Conservation (phyloP, 2,113 vertebrate species). For the Myotis lucifugus region DNA sequence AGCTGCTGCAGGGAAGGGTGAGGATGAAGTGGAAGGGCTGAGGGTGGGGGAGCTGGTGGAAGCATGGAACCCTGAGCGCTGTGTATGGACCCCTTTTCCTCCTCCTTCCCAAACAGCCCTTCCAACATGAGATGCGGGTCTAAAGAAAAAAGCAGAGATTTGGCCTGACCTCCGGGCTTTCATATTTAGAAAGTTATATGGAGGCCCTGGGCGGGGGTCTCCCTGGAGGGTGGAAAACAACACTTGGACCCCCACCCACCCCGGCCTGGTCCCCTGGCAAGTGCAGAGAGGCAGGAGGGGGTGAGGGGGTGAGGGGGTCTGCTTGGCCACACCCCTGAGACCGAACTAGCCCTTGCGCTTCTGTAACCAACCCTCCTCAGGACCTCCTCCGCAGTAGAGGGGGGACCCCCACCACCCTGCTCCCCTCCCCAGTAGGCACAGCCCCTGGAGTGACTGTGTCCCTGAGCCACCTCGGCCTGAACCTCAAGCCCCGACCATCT, state of each 20-base stretch:
- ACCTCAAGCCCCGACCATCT: background rate
- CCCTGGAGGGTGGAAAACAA: background rate
- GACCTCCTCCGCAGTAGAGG: background rate
- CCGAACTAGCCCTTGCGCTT: background rate
- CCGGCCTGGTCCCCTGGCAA: background rate
- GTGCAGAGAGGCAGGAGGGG: fast-evolving
- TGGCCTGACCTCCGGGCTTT: background rate
- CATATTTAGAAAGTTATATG: conserved; percentile 55
- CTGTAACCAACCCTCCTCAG: background rate
- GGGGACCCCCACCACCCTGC: background rate
- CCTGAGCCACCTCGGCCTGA: conserved; percentile 57
- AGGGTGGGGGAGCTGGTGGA: too few relatives aligned
- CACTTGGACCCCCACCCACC: background rate
- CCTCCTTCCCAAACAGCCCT: background rate
- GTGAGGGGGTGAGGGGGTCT: background rate
- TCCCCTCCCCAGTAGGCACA: conserved; percentile 23
- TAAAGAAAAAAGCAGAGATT: background rate
- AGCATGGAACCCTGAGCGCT: background rate
- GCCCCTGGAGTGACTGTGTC: conserved; percentile 29
- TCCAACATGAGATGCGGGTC: background rate
- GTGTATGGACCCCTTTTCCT: background rate
- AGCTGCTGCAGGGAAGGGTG: background rate
- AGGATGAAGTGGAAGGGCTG: background rate
- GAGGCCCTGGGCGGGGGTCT: background rate
- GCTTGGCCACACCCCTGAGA: background rate